Evolutionary conservation across 2,797 vertebrate genomes (phyloP), one percentile per base, ranked within the genome.

Genomic region (Orestias chungarensis): DNA sequence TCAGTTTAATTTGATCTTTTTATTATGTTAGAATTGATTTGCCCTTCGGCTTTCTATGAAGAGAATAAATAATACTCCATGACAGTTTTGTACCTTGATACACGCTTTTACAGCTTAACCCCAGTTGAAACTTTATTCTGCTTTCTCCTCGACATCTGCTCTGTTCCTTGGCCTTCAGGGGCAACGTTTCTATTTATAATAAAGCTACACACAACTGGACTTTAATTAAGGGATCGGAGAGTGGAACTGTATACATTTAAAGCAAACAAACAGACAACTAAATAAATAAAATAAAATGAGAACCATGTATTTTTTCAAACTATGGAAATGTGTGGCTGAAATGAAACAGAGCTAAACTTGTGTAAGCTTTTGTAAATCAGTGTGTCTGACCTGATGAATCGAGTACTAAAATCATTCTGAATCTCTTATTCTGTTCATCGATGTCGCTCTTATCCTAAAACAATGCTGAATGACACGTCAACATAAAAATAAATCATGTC

Each of bases 401-500:
- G 33, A 54, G 25, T 18, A 70, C 47, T 59, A 42, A 43, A 40
- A 27, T 49, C n/a, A 47, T 42, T 49, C 64, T 27, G 11, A 27
- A 23, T 38, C 44, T 52, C 23, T 1, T 33, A 20, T 29, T 61
- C 42, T 59, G 18, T 68, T 38, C 18, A 33, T 62, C 44, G 35
- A 29, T 49, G 35, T 62, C 25, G 6, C 46, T 15, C n/a, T 27
- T 65, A 18, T 68, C 40, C 12, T 43, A 40, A 18, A 38, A n/a
- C 38, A 38, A 33, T 67, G 65, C 44, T 14, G 23, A 35, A 29
- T 49, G 43, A 54, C 44, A 68, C 54, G 66, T 47, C 57, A 57
- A 66, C 64, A 68, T n/a, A 68, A 54, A 64, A 68, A 23, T 61
- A 55, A 68, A 33, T 57, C 55, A n/a, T 61, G 66, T 68, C 35